Base-by-base conservation (phyloP, 2,797 vertebrate species). In the Mastacembelus armatus region DNA sequence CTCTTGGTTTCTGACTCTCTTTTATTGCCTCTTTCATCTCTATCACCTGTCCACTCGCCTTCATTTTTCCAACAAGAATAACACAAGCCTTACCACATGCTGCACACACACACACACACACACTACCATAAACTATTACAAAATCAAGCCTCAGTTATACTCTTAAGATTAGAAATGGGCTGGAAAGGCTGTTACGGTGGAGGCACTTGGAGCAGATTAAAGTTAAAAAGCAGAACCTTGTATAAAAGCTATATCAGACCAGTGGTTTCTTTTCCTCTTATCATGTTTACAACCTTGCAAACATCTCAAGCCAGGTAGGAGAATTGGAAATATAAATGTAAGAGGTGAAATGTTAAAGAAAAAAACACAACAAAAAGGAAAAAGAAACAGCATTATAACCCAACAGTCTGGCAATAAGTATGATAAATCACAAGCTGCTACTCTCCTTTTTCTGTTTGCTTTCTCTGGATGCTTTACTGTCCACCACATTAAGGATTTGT, bases 131-230 rank as follows among this genome's bases (percentile, higher is more conserved):
- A 64, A 75, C 19, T 52, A 54, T 40, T 45, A 60, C 24, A 77
- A 58, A 77, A 76, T 73, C 60, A 57, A 71, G 66, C 42, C 51
- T 19, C 60, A 70, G 38, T 78, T 85, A 48, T 32, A 22, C 51
- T 64, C n/a, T 26, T 16, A 29, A 66, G 65, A 71, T 71, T 75
- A 70, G 39, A 69, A 45, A 62, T 39, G 27, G 35, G 45, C 50
- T 18, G 43, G 12, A 40, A 50, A 49, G 19, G 33, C 56, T 35
- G 52, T 48, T 64, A 47, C 67, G 48, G 42, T 64, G 33, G 29
- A 77, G 35, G 51, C 60, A 44, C 48, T 49, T 67, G 14, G n/a
- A n/a, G n/a, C 36, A 78, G 40, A 72, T 77, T 61, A 48, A 78
- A 77, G 66, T 59, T 69, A 62, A 78, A 74, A 57, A 63, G 72